Evolutionary conservation across 1,140 invertebrate genomes (phyloP).

Genomic region (Archegozetes longisetosus): DNA sequence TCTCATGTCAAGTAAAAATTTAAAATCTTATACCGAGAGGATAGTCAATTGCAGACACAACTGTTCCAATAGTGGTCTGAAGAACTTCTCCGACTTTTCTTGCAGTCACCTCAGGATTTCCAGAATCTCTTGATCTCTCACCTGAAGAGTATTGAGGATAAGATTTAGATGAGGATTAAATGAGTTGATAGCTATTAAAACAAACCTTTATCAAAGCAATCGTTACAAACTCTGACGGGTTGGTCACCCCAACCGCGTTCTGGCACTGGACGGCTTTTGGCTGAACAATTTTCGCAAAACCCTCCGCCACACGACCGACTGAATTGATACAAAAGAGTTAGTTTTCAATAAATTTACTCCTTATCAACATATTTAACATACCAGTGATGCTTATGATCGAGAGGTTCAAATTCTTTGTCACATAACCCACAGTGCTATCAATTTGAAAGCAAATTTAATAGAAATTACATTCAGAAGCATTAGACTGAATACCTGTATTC

Average conservation of each 20-base stretch:
- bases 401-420: conserved; percentile 30
- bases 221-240: conserved; percentile 50
- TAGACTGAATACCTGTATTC: conserved; percentile 41
- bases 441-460: conserved; percentile 16
- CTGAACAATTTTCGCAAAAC: conserved; percentile 48
- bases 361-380: background rate
- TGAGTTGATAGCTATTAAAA: too few species aligned
- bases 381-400: conserved; percentile 54
- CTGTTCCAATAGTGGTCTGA: conserved; percentile 29
- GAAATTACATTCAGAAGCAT: background rate
- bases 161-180: too few species aligned
- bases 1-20: background rate
- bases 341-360: too few species aligned
- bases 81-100: conserved; percentile 32
- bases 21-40: conserved; percentile 24
- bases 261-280: conserved; percentile 41
- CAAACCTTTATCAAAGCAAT: conserved; percentile 30
- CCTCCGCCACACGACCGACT: conserved; percentile 50
- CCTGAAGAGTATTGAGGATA: background rate
- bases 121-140: conserved; percentile 1
- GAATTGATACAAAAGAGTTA: too few species aligned
- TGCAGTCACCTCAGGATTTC: conserved; percentile 23
- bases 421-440: conserved; percentile 46
- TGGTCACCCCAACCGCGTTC: conserved; percentile 41
- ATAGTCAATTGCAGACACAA: conserved; percentile 32